A percentile compares a stretch with the other conserved stretches of the same genome.
Conservation (phyloP, 2,797 vertebrate species). For the Pterois miles region DNA sequence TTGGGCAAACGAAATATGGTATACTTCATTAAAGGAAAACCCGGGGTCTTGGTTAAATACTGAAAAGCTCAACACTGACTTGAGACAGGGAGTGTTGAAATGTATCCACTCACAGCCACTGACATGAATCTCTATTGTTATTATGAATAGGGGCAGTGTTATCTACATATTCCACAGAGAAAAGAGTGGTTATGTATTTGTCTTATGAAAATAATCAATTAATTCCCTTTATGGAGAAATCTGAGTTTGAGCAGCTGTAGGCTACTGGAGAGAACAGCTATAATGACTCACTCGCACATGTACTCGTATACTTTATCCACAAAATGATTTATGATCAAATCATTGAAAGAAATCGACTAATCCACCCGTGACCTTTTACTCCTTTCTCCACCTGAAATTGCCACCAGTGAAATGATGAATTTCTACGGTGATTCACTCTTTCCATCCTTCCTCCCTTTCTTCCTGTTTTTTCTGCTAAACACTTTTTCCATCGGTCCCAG, state of each 20-base stretch:
- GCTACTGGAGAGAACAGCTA: not conserved
- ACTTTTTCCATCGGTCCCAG: constrained; percentile 33
- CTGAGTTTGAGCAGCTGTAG: not conserved
- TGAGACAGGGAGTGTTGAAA: not conserved
- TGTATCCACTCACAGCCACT: not conserved
- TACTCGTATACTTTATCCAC: not conserved
- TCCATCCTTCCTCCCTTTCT: constrained; percentile 26
- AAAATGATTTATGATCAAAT: not conserved
- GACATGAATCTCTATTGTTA: not conserved
- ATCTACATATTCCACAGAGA: not conserved
- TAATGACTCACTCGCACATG: constrained; percentile 18
- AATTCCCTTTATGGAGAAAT: not conserved
- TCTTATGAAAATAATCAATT: not conserved
- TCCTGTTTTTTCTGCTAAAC: constrained; percentile 41
- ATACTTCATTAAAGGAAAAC: not conserved
- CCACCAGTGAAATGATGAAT: constrained; percentile 11
- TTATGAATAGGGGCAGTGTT: not conserved
- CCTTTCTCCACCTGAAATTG: constrained; percentile 3
- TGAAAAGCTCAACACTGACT: not conserved
- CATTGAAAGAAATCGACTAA: not conserved
- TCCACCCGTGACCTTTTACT: not conserved
- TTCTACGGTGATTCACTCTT: constrained; percentile 25
- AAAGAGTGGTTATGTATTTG: not conserved
- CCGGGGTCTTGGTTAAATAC: not conserved
- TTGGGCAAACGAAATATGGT: too few relatives aligned